phyloP scores from a whole-genome alignment of 2,797 vertebrate genomes.

The Phataginus tricuspis region DNA sequence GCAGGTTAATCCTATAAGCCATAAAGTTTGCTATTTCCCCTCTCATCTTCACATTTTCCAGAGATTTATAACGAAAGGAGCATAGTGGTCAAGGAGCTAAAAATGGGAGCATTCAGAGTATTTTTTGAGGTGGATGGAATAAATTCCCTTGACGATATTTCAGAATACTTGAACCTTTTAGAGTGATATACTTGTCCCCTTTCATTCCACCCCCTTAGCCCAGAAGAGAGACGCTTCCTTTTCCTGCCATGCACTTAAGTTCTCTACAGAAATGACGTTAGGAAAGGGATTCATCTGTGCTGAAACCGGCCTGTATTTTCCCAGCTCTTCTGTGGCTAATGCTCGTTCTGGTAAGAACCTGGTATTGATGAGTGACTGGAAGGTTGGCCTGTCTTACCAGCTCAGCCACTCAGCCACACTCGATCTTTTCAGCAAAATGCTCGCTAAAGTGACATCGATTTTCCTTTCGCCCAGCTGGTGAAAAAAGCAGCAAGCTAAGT shows the following conservation, averaged over 20 bases:
- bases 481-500: background rate
- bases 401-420: background rate
- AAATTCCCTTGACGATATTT: background rate
- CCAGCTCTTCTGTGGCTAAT: accelerated
- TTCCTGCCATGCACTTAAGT: background rate
- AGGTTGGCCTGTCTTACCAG: no score
- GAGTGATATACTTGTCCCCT: background rate
- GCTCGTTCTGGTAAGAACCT: background rate
- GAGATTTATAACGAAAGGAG: conserved; percentile 33
- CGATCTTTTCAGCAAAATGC: background rate
- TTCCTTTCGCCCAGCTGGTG: background rate
- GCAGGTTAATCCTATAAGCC: background rate
- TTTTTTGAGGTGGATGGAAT: conserved; percentile 43
- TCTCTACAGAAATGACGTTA: background rate
- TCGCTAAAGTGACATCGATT: background rate
- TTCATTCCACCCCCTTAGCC: background rate
- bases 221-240: background rate
- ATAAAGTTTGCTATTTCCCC: background rate
- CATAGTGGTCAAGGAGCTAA: conserved; percentile 29
- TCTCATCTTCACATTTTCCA: background rate
- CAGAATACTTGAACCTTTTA: conserved; percentile 1
- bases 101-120: background rate
- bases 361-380: no score
- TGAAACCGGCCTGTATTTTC: background rate
- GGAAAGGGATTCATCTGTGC: background rate